A percentile compares a stretch with the other conserved stretches of the same genome.
Conservation (phyloP, 2,113 vertebrate genomes). For the Tiliqua scincoides region DNA sequence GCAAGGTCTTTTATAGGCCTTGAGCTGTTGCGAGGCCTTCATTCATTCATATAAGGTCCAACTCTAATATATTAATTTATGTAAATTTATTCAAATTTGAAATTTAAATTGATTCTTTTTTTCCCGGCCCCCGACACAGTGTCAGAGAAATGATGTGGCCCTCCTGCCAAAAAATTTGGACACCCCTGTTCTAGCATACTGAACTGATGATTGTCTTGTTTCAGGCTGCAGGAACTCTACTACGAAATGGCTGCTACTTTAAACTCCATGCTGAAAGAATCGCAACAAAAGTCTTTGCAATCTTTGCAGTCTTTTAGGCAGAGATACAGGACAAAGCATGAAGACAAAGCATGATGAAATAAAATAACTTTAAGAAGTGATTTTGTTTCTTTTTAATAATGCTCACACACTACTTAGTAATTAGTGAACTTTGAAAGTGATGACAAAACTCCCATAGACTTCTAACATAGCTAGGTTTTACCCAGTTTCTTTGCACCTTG, state of each 20-base stretch:
- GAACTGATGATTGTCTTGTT: slow-evolving; percentile 21
- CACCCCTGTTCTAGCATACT: not conserved
- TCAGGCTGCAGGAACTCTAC: slow-evolving; percentile 66
- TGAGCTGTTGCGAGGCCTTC: too few relatives aligned
- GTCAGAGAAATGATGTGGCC: too few relatives aligned
- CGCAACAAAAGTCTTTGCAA: not conserved
- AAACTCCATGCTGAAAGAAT: slow-evolving; percentile 43
- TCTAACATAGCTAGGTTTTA: not conserved
- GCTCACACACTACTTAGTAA: not conserved
- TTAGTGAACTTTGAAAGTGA: not conserved
- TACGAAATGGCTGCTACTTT: slow-evolving; percentile 13
- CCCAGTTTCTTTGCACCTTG: not conserved
- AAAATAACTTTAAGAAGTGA: not conserved
- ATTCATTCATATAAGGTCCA: too few relatives aligned
- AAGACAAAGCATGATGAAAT: not conserved
- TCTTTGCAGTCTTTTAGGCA: rapidly evolving
- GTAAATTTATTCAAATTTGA: too few relatives aligned
- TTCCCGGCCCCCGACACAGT: too few relatives aligned
- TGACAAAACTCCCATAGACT: not conserved
- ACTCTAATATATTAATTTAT: too few relatives aligned
- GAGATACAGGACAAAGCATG: not conserved
- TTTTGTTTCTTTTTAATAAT: not conserved
- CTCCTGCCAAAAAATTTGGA: too few relatives aligned
- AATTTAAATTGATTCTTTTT: too few relatives aligned
- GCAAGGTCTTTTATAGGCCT: too few relatives aligned